phyloP scores from a whole-genome alignment of 2,888 invertebrate species.

The Drosophila mercatorum region DNA sequence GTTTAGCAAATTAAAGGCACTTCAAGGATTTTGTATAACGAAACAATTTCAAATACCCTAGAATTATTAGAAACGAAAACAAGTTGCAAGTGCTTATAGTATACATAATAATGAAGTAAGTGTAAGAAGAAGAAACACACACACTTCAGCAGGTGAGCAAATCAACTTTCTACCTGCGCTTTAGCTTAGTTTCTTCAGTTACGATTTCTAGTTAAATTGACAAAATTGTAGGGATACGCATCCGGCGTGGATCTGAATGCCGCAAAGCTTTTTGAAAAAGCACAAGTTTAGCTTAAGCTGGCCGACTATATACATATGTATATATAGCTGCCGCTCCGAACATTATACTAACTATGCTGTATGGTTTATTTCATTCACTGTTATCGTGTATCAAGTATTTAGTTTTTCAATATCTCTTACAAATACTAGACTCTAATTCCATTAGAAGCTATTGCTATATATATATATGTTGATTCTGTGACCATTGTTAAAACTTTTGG shows the following conservation, averaged over 20 bases:
- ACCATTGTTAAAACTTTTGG: conserved; percentile 43
- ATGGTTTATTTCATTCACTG: conserved; percentile 24
- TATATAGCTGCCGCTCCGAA: conserved; percentile 25
- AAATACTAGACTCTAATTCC: conserved; percentile 57
- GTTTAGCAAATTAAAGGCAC: conserved; percentile 78
- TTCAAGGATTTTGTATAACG: conserved; percentile 72
- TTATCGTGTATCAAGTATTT: conserved; percentile 39
- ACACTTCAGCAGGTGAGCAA: conserved; percentile 9
- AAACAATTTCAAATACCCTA: conserved; percentile 57
- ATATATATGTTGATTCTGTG: conserved; percentile 12
- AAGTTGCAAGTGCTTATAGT: conserved; percentile 34
- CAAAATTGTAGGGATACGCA: conserved; percentile 71
- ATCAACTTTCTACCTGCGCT: conserved; percentile 9
- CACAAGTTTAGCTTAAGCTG: conserved; percentile 30
- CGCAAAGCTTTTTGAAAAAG: conserved; percentile 64
- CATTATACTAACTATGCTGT: conserved; percentile 39
- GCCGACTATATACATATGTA: neutral
- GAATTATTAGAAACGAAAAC: conserved; percentile 50
- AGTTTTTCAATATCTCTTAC: conserved; percentile 35
- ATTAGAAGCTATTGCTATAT: conserved; percentile 52
- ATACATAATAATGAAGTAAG: conserved; percentile 26
- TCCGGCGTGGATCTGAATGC: conserved; percentile 17
- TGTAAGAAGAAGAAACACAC: conserved; percentile 7
- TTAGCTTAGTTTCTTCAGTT: conserved; percentile 18
- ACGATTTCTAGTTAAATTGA: conserved; percentile 55